A percentile compares a stretch with the other conserved stretches of the same genome.
phyloP scores from a whole-genome alignment of 2,113 vertebrate genomes.

The Mesitornis unicolor region DNA sequence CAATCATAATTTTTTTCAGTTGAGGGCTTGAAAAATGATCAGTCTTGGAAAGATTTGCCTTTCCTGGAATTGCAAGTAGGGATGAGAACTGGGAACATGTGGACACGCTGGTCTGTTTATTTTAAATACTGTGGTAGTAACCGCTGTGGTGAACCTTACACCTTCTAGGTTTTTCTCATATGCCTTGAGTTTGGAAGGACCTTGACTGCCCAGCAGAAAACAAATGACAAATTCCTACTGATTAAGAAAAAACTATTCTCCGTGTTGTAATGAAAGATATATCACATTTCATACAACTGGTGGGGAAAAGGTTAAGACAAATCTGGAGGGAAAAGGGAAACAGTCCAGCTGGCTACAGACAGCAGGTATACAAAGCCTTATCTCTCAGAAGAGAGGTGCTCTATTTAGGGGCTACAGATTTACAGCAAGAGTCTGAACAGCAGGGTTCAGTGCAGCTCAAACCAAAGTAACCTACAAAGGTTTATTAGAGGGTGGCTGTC shows the following conservation, averaged over 20 bases:
- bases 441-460: conserved; percentile 35
- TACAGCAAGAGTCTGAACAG: conserved; percentile 10
- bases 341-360: background rate
- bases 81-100: background rate
- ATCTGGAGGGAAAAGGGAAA: conserved; percentile 29
- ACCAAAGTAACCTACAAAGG: conserved; percentile 58
- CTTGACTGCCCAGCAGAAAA: background rate
- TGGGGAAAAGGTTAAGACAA: conserved; percentile 36
- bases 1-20: background rate
- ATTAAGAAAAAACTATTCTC: background rate
- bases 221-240: background rate
- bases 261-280: background rate
- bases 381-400: conserved; percentile 45
- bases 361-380: conserved; percentile 1
- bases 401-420: conserved; percentile 41
- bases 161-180: background rate
- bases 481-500: conserved; percentile 29
- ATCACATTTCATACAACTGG: background rate
- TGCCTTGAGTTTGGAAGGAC: background rate
- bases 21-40: background rate
- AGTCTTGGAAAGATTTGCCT: background rate
- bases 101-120: background rate
- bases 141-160: background rate
- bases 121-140: background rate
- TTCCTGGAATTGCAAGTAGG: background rate